Base-by-base conservation (phyloP, 2,113 vertebrate species). In the Pyxicephalus adspersus region DNA sequence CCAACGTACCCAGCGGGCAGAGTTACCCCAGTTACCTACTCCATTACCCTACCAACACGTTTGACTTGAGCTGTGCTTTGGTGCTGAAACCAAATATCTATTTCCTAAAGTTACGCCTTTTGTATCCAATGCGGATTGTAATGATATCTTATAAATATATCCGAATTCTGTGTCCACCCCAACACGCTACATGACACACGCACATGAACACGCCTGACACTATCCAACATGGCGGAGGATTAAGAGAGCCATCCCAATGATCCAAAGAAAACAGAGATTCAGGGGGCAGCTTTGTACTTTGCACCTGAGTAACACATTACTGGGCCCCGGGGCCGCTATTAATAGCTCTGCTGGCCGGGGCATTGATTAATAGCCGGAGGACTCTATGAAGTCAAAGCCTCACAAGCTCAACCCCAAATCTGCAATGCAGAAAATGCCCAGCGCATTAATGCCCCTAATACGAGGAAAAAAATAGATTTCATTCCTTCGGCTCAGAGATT, bases 381-480 rank as follows among this genome's bases (percentile, higher is more conserved):
- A 74, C 28, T 28, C 20, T 22, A 31, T 57, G 34, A 61, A 25
- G 23, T 25, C n/a, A 74, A 60, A 74, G 55, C 11, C 38, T 45
- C 38, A 45, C 38, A 45, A 45, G 38, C 38, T 45, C 38, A 45
- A 13, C 8, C 38, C 58, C 29, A 34, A 34, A 74, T 23, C 54
- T 74, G 71, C 52, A 4, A 74, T 38, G 71, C 8, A 60, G 71
- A 60, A 7, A 7, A 74, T 25, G 29, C 71, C 38, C 71, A 25
- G 15, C 1, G 19, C 29, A 19, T 31, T 34, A 74, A 74, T 38
- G 57, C 71, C 55, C 38, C 13, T 38, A 38, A 23, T 11, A 31
- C 71, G 23, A 38, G 55, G 31, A 38, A 31, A 74, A 55, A 34
- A 74, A 60, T 74, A 60, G 31, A 74, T 58, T 31, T 22, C 25